phyloP scores from a whole-genome alignment of 2,888 invertebrate genomes.

The Acrobasis consociella region DNA sequence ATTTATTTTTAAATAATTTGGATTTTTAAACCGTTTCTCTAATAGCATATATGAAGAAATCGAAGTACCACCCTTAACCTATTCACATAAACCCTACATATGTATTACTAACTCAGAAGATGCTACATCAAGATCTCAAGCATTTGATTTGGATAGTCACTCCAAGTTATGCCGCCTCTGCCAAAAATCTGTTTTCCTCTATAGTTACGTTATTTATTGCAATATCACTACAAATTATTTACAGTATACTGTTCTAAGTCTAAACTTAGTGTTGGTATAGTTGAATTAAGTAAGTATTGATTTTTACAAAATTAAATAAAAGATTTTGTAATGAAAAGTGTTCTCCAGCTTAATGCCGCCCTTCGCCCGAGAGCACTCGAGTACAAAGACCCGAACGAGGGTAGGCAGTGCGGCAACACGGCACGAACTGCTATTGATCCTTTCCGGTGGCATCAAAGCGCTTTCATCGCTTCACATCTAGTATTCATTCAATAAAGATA shows the following conservation, averaged over 20 bases:
- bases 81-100: too few relatives aligned
- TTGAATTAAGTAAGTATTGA: neutral
- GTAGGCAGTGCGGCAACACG: conserved; percentile 59
- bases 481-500: conserved; percentile 24
- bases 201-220: neutral
- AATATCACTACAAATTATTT: neutral
- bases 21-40: too few relatives aligned
- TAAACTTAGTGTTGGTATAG: neutral
- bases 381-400: conserved; percentile 67
- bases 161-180: conserved; percentile 34
- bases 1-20: too few relatives aligned
- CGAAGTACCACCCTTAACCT: too few relatives aligned
- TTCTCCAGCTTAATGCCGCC: conserved; percentile 56
- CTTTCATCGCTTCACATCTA: conserved; percentile 40
- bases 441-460: conserved; percentile 40
- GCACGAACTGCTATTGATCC: conserved; percentile 68
- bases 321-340: conserved; percentile 23
- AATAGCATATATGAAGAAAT: too few relatives aligned
- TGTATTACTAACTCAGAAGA: too few relatives aligned
- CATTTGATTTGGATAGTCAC: neutral
- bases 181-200: conserved; percentile 5
- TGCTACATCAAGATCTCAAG: too few relatives aligned
- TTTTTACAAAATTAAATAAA: neutral
- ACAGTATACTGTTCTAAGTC: neutral
- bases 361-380: conserved; percentile 43